Evolutionary conservation across 2,888 invertebrate genomes (phyloP), one percentile per base, ranked within the genome.

Genomic region (Chaitophorus viminalis): DNA sequence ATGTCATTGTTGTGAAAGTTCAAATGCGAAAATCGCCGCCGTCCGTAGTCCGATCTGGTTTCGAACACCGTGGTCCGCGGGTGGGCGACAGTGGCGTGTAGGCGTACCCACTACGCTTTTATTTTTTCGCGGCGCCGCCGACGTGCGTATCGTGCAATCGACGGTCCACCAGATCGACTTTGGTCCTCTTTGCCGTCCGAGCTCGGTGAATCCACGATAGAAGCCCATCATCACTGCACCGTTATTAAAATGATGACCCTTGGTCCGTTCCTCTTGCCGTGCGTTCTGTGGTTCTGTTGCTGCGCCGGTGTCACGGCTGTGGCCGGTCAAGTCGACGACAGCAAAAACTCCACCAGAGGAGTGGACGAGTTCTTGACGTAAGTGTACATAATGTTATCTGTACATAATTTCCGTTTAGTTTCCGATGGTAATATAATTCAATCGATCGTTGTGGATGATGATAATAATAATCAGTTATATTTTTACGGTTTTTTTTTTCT

Each of bases 351-450:
- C 65, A 75, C 83, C 65, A 65, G 46, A 76, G 76, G 84, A 31
- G 84, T 84, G 25, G 84, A 84, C 84, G 84, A 84, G 39, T 84
- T 84, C 33, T 68, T 84, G 46, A 31, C 84, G 84, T 84, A 25
- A 84, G 84, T 65, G 74, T 29, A 33, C 11, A 29, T 0, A 3
- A 36, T 36, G 36, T 36, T 36, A 36, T 3, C 36, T 3, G 36
- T 36, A n/a, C n/a, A 6, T 3, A 36, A 36, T 36, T 36, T 5
- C 4, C 36, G 36, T 36, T 36, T 3, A 36, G 36, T 6, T 3
- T 36, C 36, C 36, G 36, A 36, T 36, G 36, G 6, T n/a, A n/a
- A n/a, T n/a, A n/a, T n/a, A 14, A 25, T 25, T 31, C 14, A 9
- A 25, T 18, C 54, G 54, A 54, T 17, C 5, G 54, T 5, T 14